Evolutionary conservation across 2,113 vertebrate genomes (phyloP), one percentile per base, ranked within the genome.

Genomic region (Copsychus sechellarum): DNA sequence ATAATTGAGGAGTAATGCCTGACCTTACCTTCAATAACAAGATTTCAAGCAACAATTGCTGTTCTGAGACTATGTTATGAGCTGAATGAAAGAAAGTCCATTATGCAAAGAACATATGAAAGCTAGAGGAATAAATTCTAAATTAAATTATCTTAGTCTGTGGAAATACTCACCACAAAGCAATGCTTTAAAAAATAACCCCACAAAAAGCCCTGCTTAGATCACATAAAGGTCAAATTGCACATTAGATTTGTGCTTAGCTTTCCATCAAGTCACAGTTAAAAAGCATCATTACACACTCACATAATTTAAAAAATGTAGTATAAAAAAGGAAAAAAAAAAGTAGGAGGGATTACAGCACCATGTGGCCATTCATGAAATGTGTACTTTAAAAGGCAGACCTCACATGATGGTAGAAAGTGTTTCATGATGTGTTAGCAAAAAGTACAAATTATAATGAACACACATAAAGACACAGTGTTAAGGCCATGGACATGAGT

Each of bases 391-490:
- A 94, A 50, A 82, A 84, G 89, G 66, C 28, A 72, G 96, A 95
- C 95, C 96, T 94, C 94, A 87, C 94, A 94, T 90, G 93, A 72
- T 3, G 95, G 87, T 58, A 93, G 84, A 93, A 93, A 91, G 87
- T 93, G 74, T 96, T 94, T 96, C 89, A 96, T 54, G 94, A 91
- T 86, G 95, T 96, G 94, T 86, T 92, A 96, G 88, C 71, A 80
- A 88, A 83, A 92, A 77, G 34, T 40, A 58, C 20, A 90, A 86
- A 94, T 92, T 86, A 54, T 93, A 95, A 91, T 21, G 78, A 94
- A 87, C 79, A 86, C 66, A 82, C 64, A 97, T 95, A 97, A 96
- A 95, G 90, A 79, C 85, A 73, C 50, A 93, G 61, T 95, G 89
- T 96, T 95, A 94, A 88, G 33, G 73, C 58, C 6, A 1, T 14